A percentile compares a stretch with the other conserved stretches of the same genome.
Evolutionary conservation across 1,140 invertebrate genomes (phyloP).

Genomic region (Frieseomelitta varia): DNA sequence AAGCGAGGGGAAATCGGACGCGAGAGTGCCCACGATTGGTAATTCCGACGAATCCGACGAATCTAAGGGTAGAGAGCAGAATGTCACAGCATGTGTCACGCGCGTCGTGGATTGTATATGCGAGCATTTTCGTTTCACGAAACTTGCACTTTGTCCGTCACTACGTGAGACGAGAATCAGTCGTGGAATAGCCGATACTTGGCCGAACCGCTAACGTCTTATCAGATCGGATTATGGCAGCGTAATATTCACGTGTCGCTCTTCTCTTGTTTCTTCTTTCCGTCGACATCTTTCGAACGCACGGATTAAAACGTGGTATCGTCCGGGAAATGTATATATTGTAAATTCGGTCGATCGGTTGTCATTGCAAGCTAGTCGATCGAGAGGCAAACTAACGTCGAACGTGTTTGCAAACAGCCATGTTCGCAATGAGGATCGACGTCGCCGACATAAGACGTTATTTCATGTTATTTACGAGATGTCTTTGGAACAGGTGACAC

Average conservation of each 20-base stretch:
- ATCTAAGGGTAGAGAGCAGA: too few relatives aligned
- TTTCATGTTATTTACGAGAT: slow-evolving; percentile 73
- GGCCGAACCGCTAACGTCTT: not conserved
- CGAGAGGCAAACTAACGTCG: slow-evolving; percentile 4
- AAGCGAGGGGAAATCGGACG: not conserved
- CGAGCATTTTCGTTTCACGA: not conserved
- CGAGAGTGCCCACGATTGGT: not conserved
- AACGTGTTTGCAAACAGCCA: slow-evolving; percentile 7
- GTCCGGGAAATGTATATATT: too few relatives aligned
- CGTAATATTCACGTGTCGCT: not conserved
- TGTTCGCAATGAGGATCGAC: slow-evolving; percentile 29
- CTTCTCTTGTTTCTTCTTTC: not conserved
- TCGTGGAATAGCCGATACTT: not conserved
- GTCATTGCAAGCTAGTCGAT: not conserved
- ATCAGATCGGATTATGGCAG: not conserved
- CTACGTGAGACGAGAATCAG: not conserved
- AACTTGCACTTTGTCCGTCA: not conserved
- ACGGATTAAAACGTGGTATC: not conserved
- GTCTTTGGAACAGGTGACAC: slow-evolving; percentile 72
- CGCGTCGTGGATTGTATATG: not conserved
- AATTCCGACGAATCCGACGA: not conserved
- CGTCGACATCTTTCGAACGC: not conserved
- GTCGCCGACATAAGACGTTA: slow-evolving; percentile 70
- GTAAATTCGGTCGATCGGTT: slow-evolving; percentile 6
- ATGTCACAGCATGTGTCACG: too few relatives aligned